phyloP scores from a whole-genome alignment of 1,140 invertebrate species.

The Meloidogyne hapla region DNA sequence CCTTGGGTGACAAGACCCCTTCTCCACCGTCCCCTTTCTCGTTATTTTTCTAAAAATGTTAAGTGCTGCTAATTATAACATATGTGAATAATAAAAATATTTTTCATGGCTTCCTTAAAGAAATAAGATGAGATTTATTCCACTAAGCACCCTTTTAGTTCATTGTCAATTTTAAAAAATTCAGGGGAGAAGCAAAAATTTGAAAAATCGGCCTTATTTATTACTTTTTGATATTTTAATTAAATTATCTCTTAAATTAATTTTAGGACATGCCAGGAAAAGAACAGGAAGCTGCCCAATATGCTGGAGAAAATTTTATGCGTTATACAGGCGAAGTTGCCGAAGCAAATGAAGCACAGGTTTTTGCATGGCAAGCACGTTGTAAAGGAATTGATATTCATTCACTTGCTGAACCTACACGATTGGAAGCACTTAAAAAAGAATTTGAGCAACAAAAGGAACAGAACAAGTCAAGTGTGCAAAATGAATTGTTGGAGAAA shows the following conservation, averaged over 20 bases:
- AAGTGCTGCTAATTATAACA: too few relatives aligned
- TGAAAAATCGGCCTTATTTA: neutral
- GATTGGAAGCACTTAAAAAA: conserved; percentile 83
- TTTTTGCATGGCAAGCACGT: conserved; percentile 97
- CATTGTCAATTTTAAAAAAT: too few relatives aligned
- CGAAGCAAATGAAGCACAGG: conserved; percentile 83
- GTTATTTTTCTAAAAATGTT: too few relatives aligned
- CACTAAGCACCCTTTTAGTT: too few relatives aligned
- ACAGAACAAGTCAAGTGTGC: conserved; percentile 75
- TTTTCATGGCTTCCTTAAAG: too few relatives aligned
- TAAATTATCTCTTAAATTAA: neutral
- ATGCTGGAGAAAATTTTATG: conserved; percentile 92
- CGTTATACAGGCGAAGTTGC: conserved; percentile 88
- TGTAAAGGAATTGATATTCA: conserved; percentile 82
- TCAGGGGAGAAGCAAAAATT: too few relatives aligned
- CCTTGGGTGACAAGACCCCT: too few relatives aligned
- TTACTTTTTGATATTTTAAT: too few relatives aligned
- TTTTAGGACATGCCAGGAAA: conserved; percentile 51
- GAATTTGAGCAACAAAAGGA: conserved; percentile 87
- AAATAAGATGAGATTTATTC: too few relatives aligned
- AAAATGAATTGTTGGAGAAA: conserved; percentile 68
- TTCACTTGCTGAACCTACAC: conserved; percentile 92
- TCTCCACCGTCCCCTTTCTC: too few relatives aligned
- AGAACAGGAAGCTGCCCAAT: conserved; percentile 72
- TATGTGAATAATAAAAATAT: too few relatives aligned